Base-by-base conservation (phyloP, 2,888 invertebrate species). In the Melieria picta region DNA sequence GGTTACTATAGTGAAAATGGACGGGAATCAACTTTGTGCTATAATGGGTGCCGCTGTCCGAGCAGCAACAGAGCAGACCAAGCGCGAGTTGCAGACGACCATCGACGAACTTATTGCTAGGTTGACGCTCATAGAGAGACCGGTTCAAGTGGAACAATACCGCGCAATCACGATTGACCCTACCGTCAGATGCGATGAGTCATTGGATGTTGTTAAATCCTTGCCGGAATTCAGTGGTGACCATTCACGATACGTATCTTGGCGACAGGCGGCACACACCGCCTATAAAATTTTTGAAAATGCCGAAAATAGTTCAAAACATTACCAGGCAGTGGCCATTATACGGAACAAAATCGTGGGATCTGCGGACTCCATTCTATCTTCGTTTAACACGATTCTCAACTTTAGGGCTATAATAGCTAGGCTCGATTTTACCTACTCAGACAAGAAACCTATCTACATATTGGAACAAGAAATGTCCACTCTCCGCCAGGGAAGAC, bases 391-490 rank as follows among this genome's bases (percentile, higher is more conserved):
- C 13, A 74, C 74, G 0, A 70, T 74, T 0, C 46, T 67, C 4
- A 74, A 75, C 57, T 72, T 74, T 48, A 72, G 71, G 45, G 74
- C 71, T 1, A 72, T 75, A n/a, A 75, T 75, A 42, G 55, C 71
- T 0, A 45, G 75, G 10, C 45, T 75, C 0, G 76, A 75, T 45
- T 74, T 75, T 7, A 72, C 71, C 1, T 75, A 74, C 30, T 63
- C 71, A 0, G 76, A 76, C 48, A 76, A 74, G 43, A 69, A 72
- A 48, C 76, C 71, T 3, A 47, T 72, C 5, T 72, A 74, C 50
- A 50, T 74, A 3, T 69, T 71, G 10, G 74, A 72, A 16, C 72
- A 74, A 30, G 75, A 75, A 46, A 65, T 75, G 61, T 65, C 73
- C 10, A 75, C 69, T 45, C 64, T 77, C 6, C 58, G 72, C 7